Conservation (phyloP, 2,797 vertebrate genomes). For the Masticophis lateralis region DNA sequence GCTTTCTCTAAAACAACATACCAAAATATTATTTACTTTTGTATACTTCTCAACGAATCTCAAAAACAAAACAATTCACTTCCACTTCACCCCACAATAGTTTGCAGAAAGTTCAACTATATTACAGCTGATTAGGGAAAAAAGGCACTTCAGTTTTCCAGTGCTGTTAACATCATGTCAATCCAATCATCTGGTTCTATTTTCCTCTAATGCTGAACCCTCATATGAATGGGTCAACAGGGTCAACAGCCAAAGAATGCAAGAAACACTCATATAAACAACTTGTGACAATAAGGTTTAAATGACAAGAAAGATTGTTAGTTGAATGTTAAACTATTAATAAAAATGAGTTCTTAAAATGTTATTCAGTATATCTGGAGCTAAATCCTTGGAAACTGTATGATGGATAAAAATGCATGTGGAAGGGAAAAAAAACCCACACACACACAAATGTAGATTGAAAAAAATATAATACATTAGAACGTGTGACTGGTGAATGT, state of each 20-base stretch:
- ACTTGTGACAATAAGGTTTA: background rate
- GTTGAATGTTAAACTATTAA: background rate
- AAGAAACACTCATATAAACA: background rate
- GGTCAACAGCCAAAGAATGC: background rate
- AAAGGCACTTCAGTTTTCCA: background rate
- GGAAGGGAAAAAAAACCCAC: background rate
- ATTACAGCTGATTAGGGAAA: background rate
- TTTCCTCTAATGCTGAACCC: background rate
- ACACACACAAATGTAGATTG: background rate
- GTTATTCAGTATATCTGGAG: background rate
- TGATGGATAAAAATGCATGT: background rate
- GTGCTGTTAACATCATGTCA: background rate
- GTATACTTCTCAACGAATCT: background rate
- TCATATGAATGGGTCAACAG: background rate
- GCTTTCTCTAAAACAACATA: background rate
- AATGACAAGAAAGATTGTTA: background rate
- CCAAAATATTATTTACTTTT: background rate
- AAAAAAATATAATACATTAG: background rate
- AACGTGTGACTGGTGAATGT: background rate
- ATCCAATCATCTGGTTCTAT: background rate
- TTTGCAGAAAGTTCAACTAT: background rate
- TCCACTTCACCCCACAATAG: background rate
- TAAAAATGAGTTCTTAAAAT: background rate
- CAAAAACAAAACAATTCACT: background rate
- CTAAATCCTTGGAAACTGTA: background rate